Conservation (phyloP, 1,140 invertebrate species). For the Drosophila suzukii region DNA sequence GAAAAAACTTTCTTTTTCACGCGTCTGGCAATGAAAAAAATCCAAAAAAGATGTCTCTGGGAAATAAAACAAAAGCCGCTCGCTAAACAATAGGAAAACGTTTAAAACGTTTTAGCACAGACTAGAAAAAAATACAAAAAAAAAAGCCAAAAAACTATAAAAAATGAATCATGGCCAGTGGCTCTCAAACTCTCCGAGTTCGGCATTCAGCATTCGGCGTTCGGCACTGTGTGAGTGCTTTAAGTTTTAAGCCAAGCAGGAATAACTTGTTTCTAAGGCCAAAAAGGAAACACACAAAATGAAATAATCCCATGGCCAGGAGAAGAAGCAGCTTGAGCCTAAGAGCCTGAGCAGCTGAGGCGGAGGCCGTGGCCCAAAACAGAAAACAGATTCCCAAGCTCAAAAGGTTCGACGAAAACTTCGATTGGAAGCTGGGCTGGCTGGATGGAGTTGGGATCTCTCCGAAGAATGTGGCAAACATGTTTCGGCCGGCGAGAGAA, state of each 20-base stretch:
- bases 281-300: slow-evolving; percentile 84
- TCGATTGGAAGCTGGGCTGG: slow-evolving; percentile 55
- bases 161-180: slow-evolving; percentile 79
- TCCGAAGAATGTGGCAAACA: slow-evolving; percentile 81
- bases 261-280: slow-evolving; percentile 82
- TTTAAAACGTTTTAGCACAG: slow-evolving; percentile 54
- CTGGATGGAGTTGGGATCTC: slow-evolving; percentile 40
- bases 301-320: slow-evolving; percentile 83
- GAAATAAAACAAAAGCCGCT: slow-evolving; percentile 60
- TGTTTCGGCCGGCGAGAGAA: slow-evolving; percentile 58
- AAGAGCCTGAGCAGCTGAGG: slow-evolving; percentile 36
- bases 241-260: slow-evolving; percentile 68
- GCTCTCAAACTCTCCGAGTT: slow-evolving; percentile 43
- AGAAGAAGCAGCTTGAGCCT: slow-evolving; percentile 33
- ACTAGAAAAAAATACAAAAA: slow-evolving; percentile 18
- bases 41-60: slow-evolving; percentile 44
- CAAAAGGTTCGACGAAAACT: slow-evolving; percentile 82
- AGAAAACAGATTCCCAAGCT: slow-evolving; percentile 78
- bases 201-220: slow-evolving; percentile 15
- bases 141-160: slow-evolving; percentile 33
- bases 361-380: slow-evolving; percentile 55
- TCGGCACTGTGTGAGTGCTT: slow-evolving; percentile 36
- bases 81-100: slow-evolving; percentile 54
- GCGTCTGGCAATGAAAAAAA: slow-evolving; percentile 79
- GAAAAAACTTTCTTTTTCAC: slow-evolving; percentile 80